These are phyloP conservation scores for Danio albolineatus DNA, from an alignment of 2,797 vertebrate genomes.

Conservation along the genomic window DNA sequence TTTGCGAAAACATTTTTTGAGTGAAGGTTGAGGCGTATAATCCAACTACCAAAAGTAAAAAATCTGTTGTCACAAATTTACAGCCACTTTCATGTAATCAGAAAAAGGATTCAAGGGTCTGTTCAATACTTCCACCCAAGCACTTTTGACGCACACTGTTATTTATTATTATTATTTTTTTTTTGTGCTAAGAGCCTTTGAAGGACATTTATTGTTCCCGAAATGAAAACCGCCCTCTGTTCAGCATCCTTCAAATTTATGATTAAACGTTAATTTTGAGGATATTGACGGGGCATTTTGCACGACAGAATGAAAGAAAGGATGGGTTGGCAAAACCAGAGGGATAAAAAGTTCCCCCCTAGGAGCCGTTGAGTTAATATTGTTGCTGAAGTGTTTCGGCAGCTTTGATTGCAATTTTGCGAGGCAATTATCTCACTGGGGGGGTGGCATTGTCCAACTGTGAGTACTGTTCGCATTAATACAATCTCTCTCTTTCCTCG, in stretches of 20 bases:
- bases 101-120: constrained; percentile 9
- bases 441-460: constrained; percentile 78
- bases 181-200: constrained; percentile 28
- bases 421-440: constrained; percentile 82
- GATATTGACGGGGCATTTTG: constrained; percentile 51
- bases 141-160: constrained; percentile 13
- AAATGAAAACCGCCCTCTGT: constrained; percentile 34
- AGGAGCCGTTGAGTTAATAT: constrained; percentile 79
- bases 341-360: constrained; percentile 74
- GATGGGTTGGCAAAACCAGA: constrained; percentile 49
- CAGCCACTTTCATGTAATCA: constrained; percentile 9
- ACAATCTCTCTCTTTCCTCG: constrained; percentile 67
- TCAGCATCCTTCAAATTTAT: constrained; percentile 41
- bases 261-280: constrained; percentile 25
- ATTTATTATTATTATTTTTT: too few species aligned
- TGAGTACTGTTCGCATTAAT: constrained; percentile 79
- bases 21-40: not conserved
- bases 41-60: not conserved
- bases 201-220: constrained; percentile 36
- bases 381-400: constrained; percentile 78
- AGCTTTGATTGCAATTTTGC: constrained; percentile 85
- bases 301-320: constrained; percentile 49
- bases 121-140: constrained; percentile 8
- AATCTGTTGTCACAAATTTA: constrained; percentile 10
- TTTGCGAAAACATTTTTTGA: too few species aligned